Evolutionary conservation across 2,113 vertebrate species (phyloP).

Genomic region (Varanus komodoensis): DNA sequence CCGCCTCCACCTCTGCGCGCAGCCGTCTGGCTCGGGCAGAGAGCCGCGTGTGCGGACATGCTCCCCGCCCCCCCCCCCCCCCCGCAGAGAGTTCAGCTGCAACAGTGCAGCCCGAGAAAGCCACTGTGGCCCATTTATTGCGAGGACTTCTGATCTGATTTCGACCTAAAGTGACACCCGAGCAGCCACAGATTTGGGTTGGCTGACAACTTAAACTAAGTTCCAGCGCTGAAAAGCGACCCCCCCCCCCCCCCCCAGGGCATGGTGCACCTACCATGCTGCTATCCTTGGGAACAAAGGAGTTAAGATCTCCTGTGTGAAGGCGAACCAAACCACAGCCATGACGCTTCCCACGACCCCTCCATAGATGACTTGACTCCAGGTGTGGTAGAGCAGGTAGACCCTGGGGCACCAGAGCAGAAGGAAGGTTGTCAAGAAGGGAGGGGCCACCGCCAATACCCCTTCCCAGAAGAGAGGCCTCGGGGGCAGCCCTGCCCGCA

Average conservation of each 20-base stretch:
- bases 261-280: conserved; percentile 86
- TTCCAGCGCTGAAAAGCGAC: not conserved
- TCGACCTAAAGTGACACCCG: not conserved
- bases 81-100: no score
- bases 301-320: conserved; percentile 97
- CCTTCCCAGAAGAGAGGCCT: accelerated
- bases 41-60: not conserved
- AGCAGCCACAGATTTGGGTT: not conserved
- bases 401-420: conserved; percentile 81
- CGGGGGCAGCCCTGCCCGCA: not conserved
- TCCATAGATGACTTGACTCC: conserved; percentile 96
- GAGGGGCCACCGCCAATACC: not conserved
- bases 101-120: not conserved
- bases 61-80: no score
- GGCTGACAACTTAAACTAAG: no score
- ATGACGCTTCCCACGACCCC: conserved; percentile 89
- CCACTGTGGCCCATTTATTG: no score
- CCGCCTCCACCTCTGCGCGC: not conserved
- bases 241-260: not conserved
- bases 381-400: conserved; percentile 97
- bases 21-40: not conserved
- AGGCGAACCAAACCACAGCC: conserved; percentile 92
- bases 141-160: not conserved
- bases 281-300: conserved; percentile 98
- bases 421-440: conserved; percentile 41